phyloP scores from a whole-genome alignment of 2,888 invertebrate species.

The Epirrhoe alternata region DNA sequence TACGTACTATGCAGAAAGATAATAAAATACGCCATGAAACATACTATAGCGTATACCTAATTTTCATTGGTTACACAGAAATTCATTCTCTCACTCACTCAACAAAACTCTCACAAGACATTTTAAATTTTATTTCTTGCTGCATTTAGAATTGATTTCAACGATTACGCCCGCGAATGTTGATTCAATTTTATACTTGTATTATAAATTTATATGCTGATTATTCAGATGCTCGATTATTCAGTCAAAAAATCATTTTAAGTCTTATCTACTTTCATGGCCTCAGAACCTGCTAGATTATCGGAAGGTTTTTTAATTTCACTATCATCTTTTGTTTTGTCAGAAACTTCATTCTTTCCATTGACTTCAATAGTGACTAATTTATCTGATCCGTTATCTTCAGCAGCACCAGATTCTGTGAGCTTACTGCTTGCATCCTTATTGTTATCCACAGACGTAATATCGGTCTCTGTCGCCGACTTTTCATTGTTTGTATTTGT shows the following conservation, averaged over 20 bases:
- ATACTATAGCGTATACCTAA: background rate
- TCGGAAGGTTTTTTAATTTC: background rate
- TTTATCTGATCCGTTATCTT: slow-evolving; percentile 8
- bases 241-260: slow-evolving; percentile 10
- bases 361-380: background rate
- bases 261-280: slow-evolving; percentile 34
- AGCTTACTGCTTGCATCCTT: background rate
- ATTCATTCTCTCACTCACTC: background rate
- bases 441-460: slow-evolving; percentile 4
- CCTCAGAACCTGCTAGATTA: slow-evolving; percentile 6
- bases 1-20: background rate
- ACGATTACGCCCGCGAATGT: background rate
- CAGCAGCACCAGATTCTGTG: background rate
- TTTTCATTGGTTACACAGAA: background rate
- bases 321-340: slow-evolving; percentile 14
- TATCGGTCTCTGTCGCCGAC: background rate
- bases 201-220: background rate
- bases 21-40: background rate
- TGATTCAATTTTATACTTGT: background rate
- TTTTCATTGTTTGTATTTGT: slow-evolving; percentile 5
- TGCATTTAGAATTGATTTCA: background rate
- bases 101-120: background rate
- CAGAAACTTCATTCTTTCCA: background rate
- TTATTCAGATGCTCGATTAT: background rate
- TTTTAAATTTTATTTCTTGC: background rate